Evolutionary conservation across 2,888 invertebrate genomes (phyloP), one percentile per base, ranked within the genome.

Genomic region (Hermodice carunculata): DNA sequence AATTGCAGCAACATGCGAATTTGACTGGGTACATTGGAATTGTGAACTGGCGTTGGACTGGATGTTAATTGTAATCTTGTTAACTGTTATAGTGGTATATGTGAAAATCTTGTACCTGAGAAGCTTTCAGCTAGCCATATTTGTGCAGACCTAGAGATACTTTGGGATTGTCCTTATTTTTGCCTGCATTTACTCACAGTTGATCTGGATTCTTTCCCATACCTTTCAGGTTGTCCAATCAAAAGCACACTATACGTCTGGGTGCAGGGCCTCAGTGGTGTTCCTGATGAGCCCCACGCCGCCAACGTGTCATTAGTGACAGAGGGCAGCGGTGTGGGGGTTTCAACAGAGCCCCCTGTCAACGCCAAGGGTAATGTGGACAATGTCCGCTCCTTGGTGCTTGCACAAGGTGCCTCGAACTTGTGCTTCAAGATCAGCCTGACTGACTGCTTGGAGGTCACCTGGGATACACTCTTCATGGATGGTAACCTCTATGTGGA

Each of bases 261-360:
- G 96, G 95, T 88, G 93, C 94, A 91, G 96, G 96, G 96, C 96
- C 96, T 96, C 96, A 94, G 96, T 96, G 94, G 94, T 96, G 96
- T 94, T 97, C 96, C 96, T 98, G 97, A 97, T 96, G 96, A 92
- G 91, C 95, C 96, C 93, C 94, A 92, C 90, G 91, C 91, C 90
- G 91, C 91, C 90, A 76, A 80, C 76, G 77, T 80, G 79, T 85
- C 85, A 83, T 80, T 82, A 86, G 89, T 88, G 89, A 88, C 90
- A 90, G 90, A 90, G 90, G 90, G 90, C 90, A 90, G 88, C 90
- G 90, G 90, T 88, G 90, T 90, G 90, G 90, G 90, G 90, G 89
- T 89, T 88, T 87, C 87, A 85, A 89, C 88, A 89, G 89, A 89
- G 90, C 90, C 90, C 90, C 90, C 90, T 90, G 90, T 90, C 84